Base-by-base conservation (phyloP, 2,113 vertebrate genomes). In the Heterocephalus glaber region DNA sequence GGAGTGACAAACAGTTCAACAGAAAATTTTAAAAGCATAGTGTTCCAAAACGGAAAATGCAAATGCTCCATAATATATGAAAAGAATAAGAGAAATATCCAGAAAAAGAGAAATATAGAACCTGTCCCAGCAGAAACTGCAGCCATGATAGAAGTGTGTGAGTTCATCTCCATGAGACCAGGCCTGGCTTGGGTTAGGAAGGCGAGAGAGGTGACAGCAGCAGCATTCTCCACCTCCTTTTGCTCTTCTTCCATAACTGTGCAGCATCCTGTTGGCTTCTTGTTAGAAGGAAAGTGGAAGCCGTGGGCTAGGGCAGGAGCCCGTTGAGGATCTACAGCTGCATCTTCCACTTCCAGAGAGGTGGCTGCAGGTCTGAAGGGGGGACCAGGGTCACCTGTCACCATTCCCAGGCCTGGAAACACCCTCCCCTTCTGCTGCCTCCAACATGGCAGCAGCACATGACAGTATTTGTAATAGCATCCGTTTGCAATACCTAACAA, bases 391-490 rank as follows among this genome's bases (percentile, higher is more conserved):
- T 77, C 97, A 95, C 97, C 97, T 96, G 98, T 98, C n/a, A n/a
- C n/a, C n/a, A n/a, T n/a, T n/a, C n/a, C n/a, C n/a, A n/a, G n/a
- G n/a, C n/a, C n/a, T n/a, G n/a, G n/a, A n/a, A n/a, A n/a, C n/a
- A n/a, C n/a, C n/a, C n/a, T n/a, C 97, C 98, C 97, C 97, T 97
- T 96, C 96, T 95, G 90, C 98, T 98, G 97, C 97, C 98, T 98
- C 98, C 98, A 98, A 98, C 98, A 98, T 98, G 98, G n/a, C 97
- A 95, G 56, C 16, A 56, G 56, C 52, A 56, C 56, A 56, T 56
- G 12, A 16, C 14, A 17, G 56, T 17, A 17, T 56, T 56, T 56
- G 9, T 56, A 56, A 13, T 56, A 56, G n/a, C 16, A 56, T 16
- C 12, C 14, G 56, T 56, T 56, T 56, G 56, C 56, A 56, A 56